Evolutionary conservation across 2,888 invertebrate genomes (phyloP), one percentile per base, ranked within the genome.

Genomic region (Atethmia centrago): DNA sequence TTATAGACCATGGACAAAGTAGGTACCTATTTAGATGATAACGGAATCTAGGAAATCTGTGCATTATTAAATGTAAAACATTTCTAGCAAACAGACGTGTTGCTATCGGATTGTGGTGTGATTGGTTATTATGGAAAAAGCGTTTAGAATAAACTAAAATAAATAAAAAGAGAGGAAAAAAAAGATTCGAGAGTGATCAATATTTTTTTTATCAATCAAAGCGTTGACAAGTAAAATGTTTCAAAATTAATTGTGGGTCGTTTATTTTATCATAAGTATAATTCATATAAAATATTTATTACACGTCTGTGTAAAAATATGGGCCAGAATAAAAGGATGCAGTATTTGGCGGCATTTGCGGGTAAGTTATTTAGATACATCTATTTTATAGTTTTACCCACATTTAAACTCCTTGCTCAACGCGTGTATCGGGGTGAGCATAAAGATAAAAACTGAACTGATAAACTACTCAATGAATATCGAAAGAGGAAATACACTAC

Each of bases 301-400:
- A 28, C n/a, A 58, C 3, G 1, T 40, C 10, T 47, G 51, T 77
- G 49, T 51, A n/a, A 36, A 51, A 74, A 45, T 62, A 79, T 79
- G 79, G 65, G 25, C 56, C 74, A 62, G 12, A 70, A 68, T 61
- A 71, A 66, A 14, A 67, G 56, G 61, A 66, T 71, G 53, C 80
- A 80, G 65, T 83, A 84, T 70, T 66, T 72, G 21, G 71, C 80
- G 8, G 70, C 70, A 14, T 72, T 77, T 40, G 71, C 74, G 10
- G 81, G 74, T 76, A 61, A 73, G 73, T 56, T 9, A n/a, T 89
- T 47, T 89, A 47, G 2, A 19, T 40, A 19, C 10, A 16, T 16
- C 9, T 40, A 19, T 47, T 28, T 3, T 31, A 14, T 16, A n/a
- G 16, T 21, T 49, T 16, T 0, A 19, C 25, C 25, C 36, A n/a